Percentiles rank a stretch among this genome's conserved stretches.
These are phyloP conservation scores for Habroteleia sp. DNA, from an alignment of 2,888 invertebrate species.

Conservation along the genomic window DNA sequence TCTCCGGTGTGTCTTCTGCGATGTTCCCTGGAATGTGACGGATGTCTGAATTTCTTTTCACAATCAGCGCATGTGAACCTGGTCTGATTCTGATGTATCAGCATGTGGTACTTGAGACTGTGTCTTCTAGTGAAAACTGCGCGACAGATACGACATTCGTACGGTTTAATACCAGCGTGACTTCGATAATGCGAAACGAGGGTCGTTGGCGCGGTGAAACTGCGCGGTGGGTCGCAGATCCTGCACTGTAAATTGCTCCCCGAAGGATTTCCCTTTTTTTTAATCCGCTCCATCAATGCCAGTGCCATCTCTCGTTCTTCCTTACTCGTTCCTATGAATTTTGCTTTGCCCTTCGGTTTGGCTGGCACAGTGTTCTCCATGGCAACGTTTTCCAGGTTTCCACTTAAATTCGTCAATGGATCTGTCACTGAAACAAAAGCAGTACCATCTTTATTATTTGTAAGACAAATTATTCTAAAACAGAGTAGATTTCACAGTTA, in stretches of 20 bases:
- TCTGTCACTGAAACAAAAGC: too few relatives aligned
- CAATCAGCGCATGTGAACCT: conserved; percentile 84
- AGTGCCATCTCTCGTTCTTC: conserved; percentile 82
- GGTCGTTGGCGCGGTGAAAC: conserved; percentile 84
- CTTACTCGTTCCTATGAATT: conserved; percentile 81
- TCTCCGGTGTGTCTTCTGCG: conserved; percentile 83
- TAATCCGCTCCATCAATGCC: conserved; percentile 81
- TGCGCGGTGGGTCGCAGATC: conserved; percentile 83
- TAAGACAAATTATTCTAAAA: too few relatives aligned
- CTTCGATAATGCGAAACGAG: conserved; percentile 84
- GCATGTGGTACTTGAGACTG: conserved; percentile 84
- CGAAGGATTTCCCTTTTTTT: conserved; percentile 78
- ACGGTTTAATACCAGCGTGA: conserved; percentile 85
- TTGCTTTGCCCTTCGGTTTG: conserved; percentile 81
- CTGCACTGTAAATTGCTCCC: conserved; percentile 82
- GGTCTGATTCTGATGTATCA: conserved; percentile 84
- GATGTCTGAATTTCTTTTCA: conserved; percentile 84
- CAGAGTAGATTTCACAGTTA: too few relatives aligned
- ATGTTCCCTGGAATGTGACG: conserved; percentile 84
- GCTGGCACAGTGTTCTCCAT: conserved; percentile 62
- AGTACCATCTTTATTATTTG: too few relatives aligned
- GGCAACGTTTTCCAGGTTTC: conserved; percentile 27
- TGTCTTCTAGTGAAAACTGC: conserved; percentile 84
- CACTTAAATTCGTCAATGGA: conserved; percentile 14
- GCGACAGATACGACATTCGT: conserved; percentile 83